Base-by-base conservation (phyloP, 2,113 vertebrate genomes). In the Austrofundulus limnaeus region DNA sequence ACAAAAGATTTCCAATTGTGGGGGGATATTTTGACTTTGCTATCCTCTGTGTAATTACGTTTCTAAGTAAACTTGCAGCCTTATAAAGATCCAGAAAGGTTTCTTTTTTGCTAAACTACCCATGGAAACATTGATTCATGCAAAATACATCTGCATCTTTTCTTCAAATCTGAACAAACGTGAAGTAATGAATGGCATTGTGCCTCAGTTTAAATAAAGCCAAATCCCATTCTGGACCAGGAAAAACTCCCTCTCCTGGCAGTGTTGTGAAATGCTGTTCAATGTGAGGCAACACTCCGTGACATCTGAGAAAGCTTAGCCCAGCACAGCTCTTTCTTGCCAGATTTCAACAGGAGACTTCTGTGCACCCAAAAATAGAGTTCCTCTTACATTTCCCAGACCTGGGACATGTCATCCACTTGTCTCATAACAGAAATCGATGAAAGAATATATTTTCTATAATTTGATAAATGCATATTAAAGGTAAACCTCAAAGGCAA, bases 1-100 rank as follows among this genome's bases (percentile, higher is more conserved):
- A 68, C 66, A 46, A 91, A 88, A 24, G 88, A 90, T 92, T 90
- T 89, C 86, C 90, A 87, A 87, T 85, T 72, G 71, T 53, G 83
- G 23, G 13, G 55, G 81, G 77, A 85, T 85, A 86, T 88, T 90
- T 85, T 85, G 81, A 85, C 88, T 90, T 86, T 88, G 81, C 54
- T 79, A 64, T 78, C 88, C 63, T 88, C 42, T 7, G 4, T 82
- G 70, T 88, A 87, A 88, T 88, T 85, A 84, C 68, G 75, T 63
- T 52, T 80, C 57, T 59, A 75, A 84, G 51, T 70, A 68, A 78
- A 58, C 58, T 43, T 67, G 60, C 59, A 63, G 52, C 58, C 13
- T 63, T 43, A 34, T 63, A 85, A 57, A 25, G 21, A 65, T 51
- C 69, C 16, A n/a, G n/a, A n/a, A n/a, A 10, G 12, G 1, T 38